phyloP scores from a whole-genome alignment of 2,888 invertebrate genomes.

The Xanthorhoe spadicearia region DNA sequence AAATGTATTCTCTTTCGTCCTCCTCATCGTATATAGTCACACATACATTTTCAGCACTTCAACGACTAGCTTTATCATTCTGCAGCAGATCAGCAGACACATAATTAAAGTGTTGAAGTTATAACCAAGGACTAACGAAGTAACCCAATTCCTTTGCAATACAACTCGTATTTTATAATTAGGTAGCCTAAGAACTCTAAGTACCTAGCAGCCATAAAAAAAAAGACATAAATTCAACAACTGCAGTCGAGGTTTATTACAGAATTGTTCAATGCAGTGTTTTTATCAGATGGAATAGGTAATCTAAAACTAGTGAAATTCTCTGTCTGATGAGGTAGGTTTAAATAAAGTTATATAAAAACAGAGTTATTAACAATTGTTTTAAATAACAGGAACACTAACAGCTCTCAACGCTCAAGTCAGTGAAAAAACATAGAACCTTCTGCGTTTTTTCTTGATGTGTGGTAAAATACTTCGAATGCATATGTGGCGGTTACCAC shows the following conservation, averaged over 20 bases:
- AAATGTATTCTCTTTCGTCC: no score
- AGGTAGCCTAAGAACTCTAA: not conserved
- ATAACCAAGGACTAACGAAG: not conserved
- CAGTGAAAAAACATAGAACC: no score
- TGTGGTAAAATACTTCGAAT: no score
- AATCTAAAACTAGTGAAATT: conserved; percentile 5
- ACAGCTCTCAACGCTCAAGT: no score
- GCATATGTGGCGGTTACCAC: not conserved
- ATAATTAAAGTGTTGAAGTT: no score
- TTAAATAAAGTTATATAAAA: not conserved
- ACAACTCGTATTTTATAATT: conserved; percentile 10
- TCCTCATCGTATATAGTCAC: no score
- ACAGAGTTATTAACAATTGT: not conserved
- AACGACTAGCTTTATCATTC: no score
- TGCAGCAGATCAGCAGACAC: no score
- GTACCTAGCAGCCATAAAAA: conserved; percentile 2
- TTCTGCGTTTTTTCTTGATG: no score
- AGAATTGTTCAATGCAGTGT: conserved; percentile 26
- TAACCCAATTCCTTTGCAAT: conserved; percentile 4
- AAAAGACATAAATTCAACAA: conserved; percentile 31
- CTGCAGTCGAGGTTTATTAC: conserved; percentile 32
- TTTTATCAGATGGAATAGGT: conserved; percentile 30
- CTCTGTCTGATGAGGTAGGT: conserved; percentile 19
- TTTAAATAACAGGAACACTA: no score
- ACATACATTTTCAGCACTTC: no score